Percentiles rank a stretch among this genome's conserved stretches.
phyloP scores from a whole-genome alignment of 2,113 vertebrate species.

The Serinus canaria region DNA sequence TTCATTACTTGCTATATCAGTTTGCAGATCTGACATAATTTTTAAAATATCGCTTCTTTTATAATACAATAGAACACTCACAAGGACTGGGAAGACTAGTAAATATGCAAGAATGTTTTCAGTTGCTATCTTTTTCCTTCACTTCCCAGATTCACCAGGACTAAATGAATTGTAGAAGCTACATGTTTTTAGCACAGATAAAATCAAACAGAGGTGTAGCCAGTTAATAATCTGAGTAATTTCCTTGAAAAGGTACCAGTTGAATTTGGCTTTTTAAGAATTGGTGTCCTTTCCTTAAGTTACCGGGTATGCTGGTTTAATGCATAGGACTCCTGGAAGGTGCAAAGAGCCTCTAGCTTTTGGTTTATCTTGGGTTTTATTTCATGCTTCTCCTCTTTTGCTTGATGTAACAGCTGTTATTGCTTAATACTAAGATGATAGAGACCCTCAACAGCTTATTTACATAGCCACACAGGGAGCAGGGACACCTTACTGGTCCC shows the following conservation, averaged over 20 bases:
- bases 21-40: background rate
- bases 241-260: background rate
- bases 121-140: background rate
- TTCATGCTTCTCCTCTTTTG: background rate
- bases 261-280: background rate
- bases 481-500: conserved; percentile 36
- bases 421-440: conserved; percentile 8
- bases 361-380: background rate
- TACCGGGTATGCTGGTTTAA: background rate
- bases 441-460: conserved; percentile 21
- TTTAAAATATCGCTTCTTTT: background rate
- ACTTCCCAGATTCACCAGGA: background rate
- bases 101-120: background rate
- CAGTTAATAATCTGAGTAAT: background rate
- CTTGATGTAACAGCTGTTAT: conserved; percentile 40
- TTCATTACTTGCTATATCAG: background rate
- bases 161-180: conserved; percentile 9
- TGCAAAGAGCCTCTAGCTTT: background rate
- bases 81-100: background rate
- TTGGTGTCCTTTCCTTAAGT: background rate
- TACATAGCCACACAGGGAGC: conserved; percentile 33
- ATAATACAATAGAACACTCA: background rate
- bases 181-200: conserved; percentile 15
- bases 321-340: background rate
- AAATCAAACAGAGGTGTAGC: conserved; percentile 11